A percentile compares a stretch with the other conserved stretches of the same genome.
phyloP scores from a whole-genome alignment of 1,140 invertebrate species.

The Chelonus insularis region DNA sequence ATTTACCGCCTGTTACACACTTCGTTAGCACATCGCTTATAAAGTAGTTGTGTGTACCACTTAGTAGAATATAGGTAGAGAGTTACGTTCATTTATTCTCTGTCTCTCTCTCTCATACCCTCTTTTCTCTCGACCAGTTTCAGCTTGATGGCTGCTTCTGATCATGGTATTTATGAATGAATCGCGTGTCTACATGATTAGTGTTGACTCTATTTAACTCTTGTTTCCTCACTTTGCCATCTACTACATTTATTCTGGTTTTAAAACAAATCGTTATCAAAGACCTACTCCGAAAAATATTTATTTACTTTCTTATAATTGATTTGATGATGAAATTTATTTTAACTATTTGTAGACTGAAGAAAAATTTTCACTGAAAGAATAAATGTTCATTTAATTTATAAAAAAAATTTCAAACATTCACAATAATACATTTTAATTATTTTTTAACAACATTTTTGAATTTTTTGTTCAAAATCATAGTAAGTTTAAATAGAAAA shows the following conservation, averaged over 20 bases:
- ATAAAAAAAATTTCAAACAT: too few relatives aligned
- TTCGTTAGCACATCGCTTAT: conserved; percentile 59
- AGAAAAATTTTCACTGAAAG: too few relatives aligned
- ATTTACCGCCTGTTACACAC: conserved; percentile 60
- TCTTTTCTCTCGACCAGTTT: conserved; percentile 24
- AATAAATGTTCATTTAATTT: too few relatives aligned
- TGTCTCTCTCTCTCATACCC: not conserved
- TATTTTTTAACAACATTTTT: too few relatives aligned
- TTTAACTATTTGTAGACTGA: too few relatives aligned
- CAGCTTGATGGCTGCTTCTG: conserved; percentile 29
- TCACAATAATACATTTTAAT: too few relatives aligned
- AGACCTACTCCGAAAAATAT: too few relatives aligned
- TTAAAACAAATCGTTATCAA: conserved; percentile 21
- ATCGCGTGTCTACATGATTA: conserved; percentile 40
- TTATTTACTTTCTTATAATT: too few relatives aligned
- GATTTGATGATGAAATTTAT: too few relatives aligned
- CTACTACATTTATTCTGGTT: conserved; percentile 30
- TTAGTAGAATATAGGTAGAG: conserved; percentile 14
- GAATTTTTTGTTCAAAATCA: too few relatives aligned
- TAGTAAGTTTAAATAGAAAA: too few relatives aligned
- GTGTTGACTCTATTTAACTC: conserved; percentile 17
- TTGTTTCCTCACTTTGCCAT: conserved; percentile 3
- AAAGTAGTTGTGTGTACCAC: conserved; percentile 42
- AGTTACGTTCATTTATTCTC: not conserved
- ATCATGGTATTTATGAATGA: conserved; percentile 45